Percentiles rank a stretch among this genome's conserved stretches.
Evolutionary conservation across 2,113 vertebrate genomes (phyloP).

Genomic region (Hystrix brachyura): DNA sequence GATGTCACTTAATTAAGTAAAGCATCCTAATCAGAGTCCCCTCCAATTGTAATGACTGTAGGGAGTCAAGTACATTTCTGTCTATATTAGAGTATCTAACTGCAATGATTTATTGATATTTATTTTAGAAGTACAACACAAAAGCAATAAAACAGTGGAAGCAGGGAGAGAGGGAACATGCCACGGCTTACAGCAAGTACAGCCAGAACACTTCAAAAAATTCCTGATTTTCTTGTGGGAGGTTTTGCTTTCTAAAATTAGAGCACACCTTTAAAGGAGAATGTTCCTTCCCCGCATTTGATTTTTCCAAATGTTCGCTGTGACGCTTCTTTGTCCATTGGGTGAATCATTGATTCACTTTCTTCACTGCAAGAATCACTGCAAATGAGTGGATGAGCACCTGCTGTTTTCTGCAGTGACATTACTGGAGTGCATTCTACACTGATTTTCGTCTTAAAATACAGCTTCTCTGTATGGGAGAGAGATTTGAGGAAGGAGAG

Average conservation of each 20-base stretch:
- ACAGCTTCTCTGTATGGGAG: constrained; percentile 79
- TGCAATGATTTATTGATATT: constrained; percentile 89
- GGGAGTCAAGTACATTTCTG: constrained; percentile 90
- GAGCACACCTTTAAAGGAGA: constrained; percentile 58
- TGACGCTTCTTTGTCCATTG: constrained; percentile 74
- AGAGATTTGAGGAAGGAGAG: constrained; percentile 66
- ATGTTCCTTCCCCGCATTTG: constrained; percentile 45
- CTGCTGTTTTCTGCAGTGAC: constrained; percentile 83
- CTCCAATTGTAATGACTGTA: constrained; percentile 90
- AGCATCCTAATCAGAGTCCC: constrained; percentile 91
- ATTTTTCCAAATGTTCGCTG: constrained; percentile 51
- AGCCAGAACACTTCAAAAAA: constrained; percentile 48
- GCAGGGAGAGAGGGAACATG: constrained; percentile 68
- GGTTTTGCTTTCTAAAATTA: constrained; percentile 69
- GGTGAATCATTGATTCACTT: constrained; percentile 80
- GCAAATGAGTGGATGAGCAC: constrained; percentile 79
- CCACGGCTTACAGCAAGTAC: not conserved
- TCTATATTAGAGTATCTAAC: constrained; percentile 87
- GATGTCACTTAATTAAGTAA: constrained; percentile 92
- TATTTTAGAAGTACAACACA: constrained; percentile 86
- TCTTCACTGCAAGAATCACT: constrained; percentile 80
- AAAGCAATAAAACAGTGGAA: constrained; percentile 84
- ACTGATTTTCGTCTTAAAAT: constrained; percentile 78
- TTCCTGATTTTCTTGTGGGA: constrained; percentile 52
- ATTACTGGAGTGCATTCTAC: constrained; percentile 77